phyloP scores from a whole-genome alignment of 2,888 invertebrate genomes.

The Margaritifera margaritifera region DNA sequence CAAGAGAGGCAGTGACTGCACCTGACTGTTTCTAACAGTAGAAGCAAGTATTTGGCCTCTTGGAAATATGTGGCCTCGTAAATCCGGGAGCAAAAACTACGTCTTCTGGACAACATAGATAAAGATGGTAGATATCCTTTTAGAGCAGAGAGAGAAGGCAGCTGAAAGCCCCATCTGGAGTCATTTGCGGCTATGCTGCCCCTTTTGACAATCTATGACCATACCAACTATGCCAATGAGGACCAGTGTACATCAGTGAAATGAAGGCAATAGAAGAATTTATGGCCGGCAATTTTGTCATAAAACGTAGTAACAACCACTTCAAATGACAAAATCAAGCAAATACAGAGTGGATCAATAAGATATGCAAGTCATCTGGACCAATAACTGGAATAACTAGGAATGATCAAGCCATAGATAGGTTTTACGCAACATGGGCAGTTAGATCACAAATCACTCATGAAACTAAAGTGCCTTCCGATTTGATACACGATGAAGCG shows the following conservation, averaged over 20 bases:
- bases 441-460: slow-evolving; percentile 18
- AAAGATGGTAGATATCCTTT: slow-evolving; percentile 8
- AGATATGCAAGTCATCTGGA: slow-evolving; percentile 19
- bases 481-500: slow-evolving; percentile 7
- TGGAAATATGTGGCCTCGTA: slow-evolving; percentile 5
- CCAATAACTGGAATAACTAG: slow-evolving; percentile 28
- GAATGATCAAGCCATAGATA: slow-evolving; percentile 19
- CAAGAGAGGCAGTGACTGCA: background rate
- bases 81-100: slow-evolving; percentile 1
- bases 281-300: slow-evolving; percentile 22
- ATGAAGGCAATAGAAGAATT: slow-evolving; percentile 22
- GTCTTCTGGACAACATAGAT: slow-evolving; percentile 10
- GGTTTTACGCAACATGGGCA: slow-evolving; percentile 24
- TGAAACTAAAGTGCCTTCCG: background rate
- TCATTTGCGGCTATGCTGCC: slow-evolving; percentile 28
- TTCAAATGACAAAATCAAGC: slow-evolving; percentile 33
- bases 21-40: slow-evolving; percentile 6
- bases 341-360: slow-evolving; percentile 28
- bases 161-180: slow-evolving; percentile 26
- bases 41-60: background rate
- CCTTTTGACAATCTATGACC: slow-evolving; percentile 25
- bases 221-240: slow-evolving; percentile 33
- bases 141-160: slow-evolving; percentile 22
- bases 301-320: slow-evolving; percentile 18
- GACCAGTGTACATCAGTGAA: slow-evolving; percentile 32